phyloP scores from a whole-genome alignment of 2,888 invertebrate genomes.

The Ennomos fuscantarius region DNA sequence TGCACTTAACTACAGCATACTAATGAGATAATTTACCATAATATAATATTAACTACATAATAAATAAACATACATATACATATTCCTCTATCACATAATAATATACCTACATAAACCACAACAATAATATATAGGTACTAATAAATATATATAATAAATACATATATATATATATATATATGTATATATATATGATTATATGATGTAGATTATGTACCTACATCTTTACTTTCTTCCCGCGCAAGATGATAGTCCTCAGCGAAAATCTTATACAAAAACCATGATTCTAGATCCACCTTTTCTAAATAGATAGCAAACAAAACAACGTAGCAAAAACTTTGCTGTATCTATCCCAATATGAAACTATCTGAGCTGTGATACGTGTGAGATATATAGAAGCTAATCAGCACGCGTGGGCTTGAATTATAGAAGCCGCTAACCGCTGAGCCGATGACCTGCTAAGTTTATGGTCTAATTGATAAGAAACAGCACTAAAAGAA shows the following conservation, averaged over 20 bases:
- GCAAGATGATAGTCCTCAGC: slow-evolving; percentile 8
- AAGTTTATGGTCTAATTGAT: slow-evolving; percentile 9
- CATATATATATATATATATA: too few species aligned
- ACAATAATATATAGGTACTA: too few species aligned
- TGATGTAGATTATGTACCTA: too few species aligned
- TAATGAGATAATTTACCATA: too few species aligned
- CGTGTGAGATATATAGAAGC: slow-evolving; percentile 23
- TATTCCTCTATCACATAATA: too few species aligned
- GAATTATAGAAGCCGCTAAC: slow-evolving; percentile 62
- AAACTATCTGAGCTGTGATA: slow-evolving; percentile 16
- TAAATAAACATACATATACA: too few species aligned
- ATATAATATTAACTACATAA: too few species aligned
- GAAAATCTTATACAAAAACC: slow-evolving; percentile 20
- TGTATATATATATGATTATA: too few species aligned
- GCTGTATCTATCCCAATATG: slow-evolving; percentile 9
- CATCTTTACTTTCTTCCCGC: slow-evolving; percentile 1
- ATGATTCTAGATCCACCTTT: too few species aligned
- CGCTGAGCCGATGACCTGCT: slow-evolving; percentile 58
- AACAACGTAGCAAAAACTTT: slow-evolving; percentile 21
- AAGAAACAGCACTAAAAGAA: slow-evolving; percentile 9
- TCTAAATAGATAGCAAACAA: slow-evolving; percentile 13
- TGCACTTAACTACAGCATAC: too few species aligned
- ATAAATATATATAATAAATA: too few species aligned
- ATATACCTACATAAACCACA: too few species aligned
- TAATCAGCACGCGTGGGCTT: slow-evolving; percentile 37